phyloP scores from a whole-genome alignment of 1,140 invertebrate genomes.

The Pomacea maculata region DNA sequence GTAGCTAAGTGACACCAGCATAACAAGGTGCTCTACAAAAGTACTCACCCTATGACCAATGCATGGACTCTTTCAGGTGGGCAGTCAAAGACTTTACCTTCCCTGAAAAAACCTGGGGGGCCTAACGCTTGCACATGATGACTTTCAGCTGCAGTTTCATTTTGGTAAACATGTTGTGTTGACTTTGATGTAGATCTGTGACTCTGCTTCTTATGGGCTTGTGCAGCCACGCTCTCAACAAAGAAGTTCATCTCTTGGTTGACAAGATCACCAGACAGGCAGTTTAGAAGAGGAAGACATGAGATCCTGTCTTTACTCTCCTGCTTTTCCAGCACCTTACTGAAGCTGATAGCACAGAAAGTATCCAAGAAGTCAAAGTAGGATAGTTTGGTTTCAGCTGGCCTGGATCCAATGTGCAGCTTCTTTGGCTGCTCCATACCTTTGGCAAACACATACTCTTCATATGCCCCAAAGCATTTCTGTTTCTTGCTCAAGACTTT shows the following conservation, averaged over 20 bases:
- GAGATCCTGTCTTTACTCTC: slow-evolving; percentile 29
- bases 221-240: slow-evolving; percentile 19
- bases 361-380: slow-evolving; percentile 62
- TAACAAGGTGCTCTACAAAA: not conserved
- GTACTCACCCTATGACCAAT: slow-evolving; percentile 20
- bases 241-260: slow-evolving; percentile 45
- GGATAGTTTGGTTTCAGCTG: slow-evolving; percentile 58
- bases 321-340: slow-evolving; percentile 40
- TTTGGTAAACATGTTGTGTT: slow-evolving; percentile 11
- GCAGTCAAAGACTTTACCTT: slow-evolving; percentile 37
- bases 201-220: slow-evolving; percentile 23
- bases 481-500: slow-evolving; percentile 55
- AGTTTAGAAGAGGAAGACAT: slow-evolving; percentile 44
- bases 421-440: slow-evolving; percentile 25
- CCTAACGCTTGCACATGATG: not conserved
- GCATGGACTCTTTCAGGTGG: slow-evolving; percentile 23
- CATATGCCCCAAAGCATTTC: slow-evolving; percentile 53
- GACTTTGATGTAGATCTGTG: slow-evolving; percentile 3
- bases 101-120: slow-evolving; percentile 37
- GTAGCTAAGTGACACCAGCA: no score
- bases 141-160: not conserved
- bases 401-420: slow-evolving; percentile 55
- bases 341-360: slow-evolving; percentile 58
- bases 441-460: slow-evolving; percentile 55
- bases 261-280: slow-evolving; percentile 37